A percentile compares a stretch with the other conserved stretches of the same genome.
These are phyloP conservation scores for Drosophila ohnishii DNA, from an alignment of 1,140 invertebrate species.

Conservation along the genomic window DNA sequence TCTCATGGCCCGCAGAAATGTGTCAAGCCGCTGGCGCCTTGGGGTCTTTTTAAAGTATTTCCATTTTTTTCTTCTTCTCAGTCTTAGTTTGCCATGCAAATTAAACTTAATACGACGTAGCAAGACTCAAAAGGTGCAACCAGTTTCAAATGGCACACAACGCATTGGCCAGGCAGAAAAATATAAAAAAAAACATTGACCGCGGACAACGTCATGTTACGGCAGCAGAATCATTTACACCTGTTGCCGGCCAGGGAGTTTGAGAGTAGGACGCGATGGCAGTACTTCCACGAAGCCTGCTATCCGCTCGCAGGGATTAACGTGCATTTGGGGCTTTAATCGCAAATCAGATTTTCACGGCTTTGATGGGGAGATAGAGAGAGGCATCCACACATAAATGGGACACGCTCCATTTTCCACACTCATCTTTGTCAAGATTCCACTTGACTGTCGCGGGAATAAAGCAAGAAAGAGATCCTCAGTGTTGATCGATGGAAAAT, in stretches of 20 bases:
- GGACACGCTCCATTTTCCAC: slow-evolving; percentile 50
- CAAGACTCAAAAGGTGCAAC: slow-evolving; percentile 45
- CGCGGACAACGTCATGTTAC: slow-evolving; percentile 30
- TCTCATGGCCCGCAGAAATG: slow-evolving; percentile 59
- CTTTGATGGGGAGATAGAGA: not conserved
- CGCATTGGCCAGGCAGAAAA: slow-evolving; percentile 32
- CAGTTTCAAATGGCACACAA: slow-evolving; percentile 61
- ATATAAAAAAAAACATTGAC: slow-evolving; percentile 24
- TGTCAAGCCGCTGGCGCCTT: slow-evolving; percentile 66
- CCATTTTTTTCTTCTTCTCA: slow-evolving; percentile 19
- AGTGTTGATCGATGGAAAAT: not conserved
- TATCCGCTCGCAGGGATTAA: slow-evolving; percentile 34
- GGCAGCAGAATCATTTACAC: slow-evolving; percentile 66
- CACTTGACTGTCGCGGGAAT: not conserved
- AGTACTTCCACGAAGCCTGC: slow-evolving; percentile 2
- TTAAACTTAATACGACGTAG: slow-evolving; percentile 65
- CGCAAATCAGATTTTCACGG: slow-evolving; percentile 35
- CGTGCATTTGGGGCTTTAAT: slow-evolving; percentile 45
- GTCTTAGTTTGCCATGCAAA: slow-evolving; percentile 58
- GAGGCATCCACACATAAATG: slow-evolving; percentile 23
- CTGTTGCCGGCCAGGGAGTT: slow-evolving; percentile 38
- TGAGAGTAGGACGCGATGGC: slow-evolving; percentile 21
- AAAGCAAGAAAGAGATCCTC: not conserved
- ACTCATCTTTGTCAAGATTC: slow-evolving; percentile 13
- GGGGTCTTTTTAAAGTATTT: slow-evolving; percentile 38